phyloP scores from a whole-genome alignment of 2,888 invertebrate species.

The Ametastegia equiseti region DNA sequence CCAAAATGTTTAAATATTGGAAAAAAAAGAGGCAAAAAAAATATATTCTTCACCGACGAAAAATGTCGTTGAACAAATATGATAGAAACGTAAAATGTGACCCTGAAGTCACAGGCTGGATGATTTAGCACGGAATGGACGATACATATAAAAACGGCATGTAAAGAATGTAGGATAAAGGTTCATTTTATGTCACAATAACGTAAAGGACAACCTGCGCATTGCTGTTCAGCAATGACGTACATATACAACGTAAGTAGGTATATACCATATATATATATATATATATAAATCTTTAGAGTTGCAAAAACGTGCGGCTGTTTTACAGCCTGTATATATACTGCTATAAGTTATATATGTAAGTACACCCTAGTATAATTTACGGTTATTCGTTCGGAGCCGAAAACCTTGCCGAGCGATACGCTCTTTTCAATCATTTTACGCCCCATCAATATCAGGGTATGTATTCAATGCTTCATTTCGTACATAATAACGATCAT shows the following conservation, averaged over 20 bases:
- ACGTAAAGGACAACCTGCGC: background rate
- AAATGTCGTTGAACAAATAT: no score
- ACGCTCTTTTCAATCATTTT: background rate
- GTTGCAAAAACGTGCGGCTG: background rate
- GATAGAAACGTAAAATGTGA: no score
- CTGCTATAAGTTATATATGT: background rate
- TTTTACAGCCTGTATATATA: conserved; percentile 21
- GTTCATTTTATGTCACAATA: conserved; percentile 23
- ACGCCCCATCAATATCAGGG: conserved; percentile 4
- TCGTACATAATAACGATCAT: no score
- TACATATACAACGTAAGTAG: background rate
- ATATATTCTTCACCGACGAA: no score
- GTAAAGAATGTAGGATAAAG: background rate
- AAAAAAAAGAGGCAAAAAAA: no score
- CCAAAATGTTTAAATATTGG: no score
- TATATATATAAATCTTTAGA: conserved; percentile 27
- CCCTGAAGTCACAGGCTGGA: no score
- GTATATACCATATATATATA: background rate
- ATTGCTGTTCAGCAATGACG: background rate
- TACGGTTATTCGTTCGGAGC: background rate
- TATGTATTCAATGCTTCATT: background rate
- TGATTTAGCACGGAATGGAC: no score
- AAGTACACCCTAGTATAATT: background rate
- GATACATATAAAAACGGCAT: no score
- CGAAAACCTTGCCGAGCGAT: background rate